Evolutionary conservation across 2,113 vertebrate genomes (phyloP).

Genomic region (Proterorhinus semilunaris): DNA sequence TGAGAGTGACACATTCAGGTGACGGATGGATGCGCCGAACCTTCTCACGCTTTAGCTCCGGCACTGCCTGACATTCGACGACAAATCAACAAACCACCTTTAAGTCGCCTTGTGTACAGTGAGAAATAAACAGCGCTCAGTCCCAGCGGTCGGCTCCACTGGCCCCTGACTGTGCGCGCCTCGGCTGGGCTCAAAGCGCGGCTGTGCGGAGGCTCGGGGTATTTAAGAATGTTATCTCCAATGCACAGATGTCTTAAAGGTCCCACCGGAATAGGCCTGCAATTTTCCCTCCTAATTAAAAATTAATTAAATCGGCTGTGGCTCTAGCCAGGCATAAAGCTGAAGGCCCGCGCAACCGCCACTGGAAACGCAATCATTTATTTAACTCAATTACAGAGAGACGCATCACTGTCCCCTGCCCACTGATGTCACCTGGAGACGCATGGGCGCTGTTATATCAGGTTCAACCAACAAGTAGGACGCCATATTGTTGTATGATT

Average conservation of each 20-base stretch:
- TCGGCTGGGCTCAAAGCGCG: slow-evolving; percentile 48
- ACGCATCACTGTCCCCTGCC: slow-evolving; percentile 50
- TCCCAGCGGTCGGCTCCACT: slow-evolving; percentile 13
- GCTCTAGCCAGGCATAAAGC: slow-evolving; percentile 76
- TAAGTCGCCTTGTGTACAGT: neutral
- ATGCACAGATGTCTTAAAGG: slow-evolving; percentile 79
- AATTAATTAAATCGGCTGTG: slow-evolving; percentile 78
- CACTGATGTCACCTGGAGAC: slow-evolving; percentile 61
- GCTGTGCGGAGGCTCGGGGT: slow-evolving; percentile 64
- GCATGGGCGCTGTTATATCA: slow-evolving; percentile 6
- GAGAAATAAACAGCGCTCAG: neutral
- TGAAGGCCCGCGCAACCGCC: slow-evolving; percentile 57
- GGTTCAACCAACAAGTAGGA: slow-evolving; percentile 5
- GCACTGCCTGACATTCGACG: neutral
- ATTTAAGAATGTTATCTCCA: slow-evolving; percentile 79
- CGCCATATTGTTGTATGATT: neutral
- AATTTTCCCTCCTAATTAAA: slow-evolving; percentile 80
- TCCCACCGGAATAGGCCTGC: slow-evolving; percentile 73
- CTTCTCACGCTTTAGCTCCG: slow-evolving; percentile 25
- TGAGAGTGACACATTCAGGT: slow-evolving; percentile 41
- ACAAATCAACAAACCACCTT: slow-evolving; percentile 1
- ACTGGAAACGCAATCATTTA: slow-evolving; percentile 73
- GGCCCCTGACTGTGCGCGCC: slow-evolving; percentile 26
- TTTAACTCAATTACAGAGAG: slow-evolving; percentile 76
- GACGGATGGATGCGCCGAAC: slow-evolving; percentile 47